Conservation (phyloP, 2,888 invertebrate species). For the Hydraecia micacea region DNA sequence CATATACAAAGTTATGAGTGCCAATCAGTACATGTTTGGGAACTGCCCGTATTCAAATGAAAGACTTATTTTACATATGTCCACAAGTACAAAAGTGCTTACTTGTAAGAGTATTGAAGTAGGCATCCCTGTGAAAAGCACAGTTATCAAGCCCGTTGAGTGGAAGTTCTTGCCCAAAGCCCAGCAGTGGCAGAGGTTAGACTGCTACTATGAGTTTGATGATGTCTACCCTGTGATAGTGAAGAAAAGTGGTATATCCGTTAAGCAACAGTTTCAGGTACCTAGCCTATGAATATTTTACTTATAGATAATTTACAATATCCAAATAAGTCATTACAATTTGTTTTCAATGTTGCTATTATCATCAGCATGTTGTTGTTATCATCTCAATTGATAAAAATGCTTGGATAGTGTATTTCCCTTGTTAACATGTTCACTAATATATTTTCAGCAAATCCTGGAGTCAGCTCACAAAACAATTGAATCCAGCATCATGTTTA, state of each 20-base stretch:
- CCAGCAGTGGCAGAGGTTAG: constrained; percentile 94
- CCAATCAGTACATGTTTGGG: constrained; percentile 91
- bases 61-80: constrained; percentile 92
- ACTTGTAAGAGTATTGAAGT: constrained; percentile 92
- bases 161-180: constrained; percentile 93
- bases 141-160: constrained; percentile 92
- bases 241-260: constrained; percentile 91
- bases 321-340: background rate
- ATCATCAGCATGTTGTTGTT: background rate
- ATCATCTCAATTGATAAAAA: background rate
- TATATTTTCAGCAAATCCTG: constrained; percentile 90
- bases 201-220: constrained; percentile 94
- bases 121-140: constrained; percentile 78
- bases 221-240: constrained; percentile 93
- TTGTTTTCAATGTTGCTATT: background rate
- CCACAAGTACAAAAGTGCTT: constrained; percentile 87
- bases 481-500: constrained; percentile 92
- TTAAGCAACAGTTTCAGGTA: constrained; percentile 93
- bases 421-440: background rate
- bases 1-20: constrained; percentile 89
- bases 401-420: background rate
- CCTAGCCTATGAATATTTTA: constrained; percentile 8
- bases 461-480: constrained; percentile 90
- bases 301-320: background rate
- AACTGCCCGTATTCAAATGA: constrained; percentile 89